These are phyloP conservation scores for Psephotus haematonotus DNA, from an alignment of 2,113 vertebrate species.

Conservation along the genomic window DNA sequence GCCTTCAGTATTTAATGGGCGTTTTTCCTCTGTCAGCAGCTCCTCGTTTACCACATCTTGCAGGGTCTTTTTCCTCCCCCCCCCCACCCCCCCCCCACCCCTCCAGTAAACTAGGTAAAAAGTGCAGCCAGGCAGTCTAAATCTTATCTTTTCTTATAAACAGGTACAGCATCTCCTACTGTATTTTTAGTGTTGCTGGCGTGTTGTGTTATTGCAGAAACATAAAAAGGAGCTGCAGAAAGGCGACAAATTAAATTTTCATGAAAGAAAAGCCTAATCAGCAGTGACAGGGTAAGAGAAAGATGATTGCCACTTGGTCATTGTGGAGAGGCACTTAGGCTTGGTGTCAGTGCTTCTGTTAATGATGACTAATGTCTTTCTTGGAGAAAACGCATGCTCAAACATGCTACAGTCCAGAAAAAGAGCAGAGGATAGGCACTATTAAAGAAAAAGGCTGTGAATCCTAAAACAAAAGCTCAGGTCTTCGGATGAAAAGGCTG, in stretches of 20 bases:
- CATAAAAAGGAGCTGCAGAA: slow-evolving; percentile 60
- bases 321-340: slow-evolving; percentile 89
- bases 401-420: slow-evolving; percentile 55
- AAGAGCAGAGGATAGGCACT: neutral
- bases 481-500: neutral
- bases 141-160: neutral
- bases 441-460: slow-evolving; percentile 15
- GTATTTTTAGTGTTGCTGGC: slow-evolving; percentile 25
- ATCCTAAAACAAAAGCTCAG: slow-evolving; percentile 67
- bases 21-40: neutral
- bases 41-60: neutral
- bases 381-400: slow-evolving; percentile 78
- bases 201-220: slow-evolving; percentile 48
- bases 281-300: slow-evolving; percentile 86
- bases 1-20: neutral
- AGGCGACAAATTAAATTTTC: slow-evolving; percentile 80
- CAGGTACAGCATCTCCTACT: slow-evolving; percentile 14
- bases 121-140: neutral
- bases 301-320: slow-evolving; percentile 89
- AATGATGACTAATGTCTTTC: slow-evolving; percentile 97
- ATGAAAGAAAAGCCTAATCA: slow-evolving; percentile 84
- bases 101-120: slow-evolving; percentile 11
- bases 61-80: neutral
- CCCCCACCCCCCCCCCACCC: neutral
- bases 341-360: slow-evolving; percentile 87